Evolutionary conservation across 1,140 invertebrate species (phyloP), one percentile per base, ranked within the genome.

Genomic region (Dreissena rostriformis): DNA sequence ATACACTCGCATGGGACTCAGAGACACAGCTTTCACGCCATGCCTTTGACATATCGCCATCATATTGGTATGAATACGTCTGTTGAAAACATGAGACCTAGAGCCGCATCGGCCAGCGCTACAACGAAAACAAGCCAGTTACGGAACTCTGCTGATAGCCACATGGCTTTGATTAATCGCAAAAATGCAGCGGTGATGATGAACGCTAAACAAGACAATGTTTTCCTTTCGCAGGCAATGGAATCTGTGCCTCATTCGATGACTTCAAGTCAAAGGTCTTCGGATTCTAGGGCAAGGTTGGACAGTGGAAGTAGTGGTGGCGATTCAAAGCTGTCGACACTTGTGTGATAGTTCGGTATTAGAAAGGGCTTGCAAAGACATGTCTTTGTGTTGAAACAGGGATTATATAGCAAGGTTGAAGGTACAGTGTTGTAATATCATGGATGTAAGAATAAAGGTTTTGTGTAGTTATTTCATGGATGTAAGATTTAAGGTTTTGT

Each of bases 1-100:
- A 83, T 88, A 67, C 79, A 81, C 53, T 72, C 84, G 49, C 86
- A 85, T 53, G 86, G 87, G 1, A 83, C 87, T 12, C 88, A 88
- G 74, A 72, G 89, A 14, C 89, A 90, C 74, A 90, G 89, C 86
- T 90, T 90, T 78, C 89, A 90, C 82, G 87, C 87, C n/a, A 87
- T 90, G 86, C 89, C 89, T 1, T 22, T 78, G 14, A 77, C 82
- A 10, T 84, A 84, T 63, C 52, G 82, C 1, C 65, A 84, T 74
- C 68, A 66, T 17, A 65, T 61, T 29, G 55, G 22, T 28, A 22
- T 65, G 67, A 66, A 85, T 67, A n/a, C 51, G 39, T 51, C 28
- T 65, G 28, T 55, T 63, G 49, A 49, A 19, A 52, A 67, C 39
- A 84, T 84, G 82, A 51, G 82, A 8, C 82, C 82, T 17, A 63